These are phyloP conservation scores for Petrocephalus microphthalmus DNA, from an alignment of 2,113 vertebrate species.

Conservation along the genomic window DNA sequence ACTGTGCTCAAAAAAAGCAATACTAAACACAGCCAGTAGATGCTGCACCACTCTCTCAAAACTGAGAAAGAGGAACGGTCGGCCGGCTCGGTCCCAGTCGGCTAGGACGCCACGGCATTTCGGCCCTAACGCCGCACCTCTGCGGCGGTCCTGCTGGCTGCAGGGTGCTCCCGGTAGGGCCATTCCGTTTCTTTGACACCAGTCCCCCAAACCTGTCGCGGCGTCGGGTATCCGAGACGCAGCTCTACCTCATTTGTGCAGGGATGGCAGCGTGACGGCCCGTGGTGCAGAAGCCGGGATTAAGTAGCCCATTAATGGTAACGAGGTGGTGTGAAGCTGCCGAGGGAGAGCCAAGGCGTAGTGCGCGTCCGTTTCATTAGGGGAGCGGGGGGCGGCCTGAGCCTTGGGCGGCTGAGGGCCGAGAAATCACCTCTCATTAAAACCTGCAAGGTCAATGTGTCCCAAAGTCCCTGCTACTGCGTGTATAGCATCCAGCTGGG, in stretches of 20 bases:
- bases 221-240: neutral
- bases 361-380: neutral
- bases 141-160: neutral
- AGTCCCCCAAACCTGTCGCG: neutral
- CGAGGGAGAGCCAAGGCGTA: neutral
- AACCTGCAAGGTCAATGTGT: neutral
- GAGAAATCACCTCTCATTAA: neutral
- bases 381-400: neutral
- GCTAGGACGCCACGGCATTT: neutral
- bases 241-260: neutral
- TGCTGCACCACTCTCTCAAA: slow-evolving; percentile 47
- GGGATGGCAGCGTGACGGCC: neutral
- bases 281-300: neutral
- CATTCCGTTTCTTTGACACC: neutral
- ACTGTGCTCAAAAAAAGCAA: slow-evolving; percentile 21
- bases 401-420: neutral
- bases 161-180: neutral
- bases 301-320: slow-evolving; percentile 6
- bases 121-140: neutral
- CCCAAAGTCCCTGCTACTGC: neutral
- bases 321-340: neutral
- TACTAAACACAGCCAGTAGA: slow-evolving; percentile 44
- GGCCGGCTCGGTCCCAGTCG: neutral
- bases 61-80: neutral
- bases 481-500: neutral